Conservation (phyloP, 2,797 vertebrate species). For the Crypturellus tataupa region DNA sequence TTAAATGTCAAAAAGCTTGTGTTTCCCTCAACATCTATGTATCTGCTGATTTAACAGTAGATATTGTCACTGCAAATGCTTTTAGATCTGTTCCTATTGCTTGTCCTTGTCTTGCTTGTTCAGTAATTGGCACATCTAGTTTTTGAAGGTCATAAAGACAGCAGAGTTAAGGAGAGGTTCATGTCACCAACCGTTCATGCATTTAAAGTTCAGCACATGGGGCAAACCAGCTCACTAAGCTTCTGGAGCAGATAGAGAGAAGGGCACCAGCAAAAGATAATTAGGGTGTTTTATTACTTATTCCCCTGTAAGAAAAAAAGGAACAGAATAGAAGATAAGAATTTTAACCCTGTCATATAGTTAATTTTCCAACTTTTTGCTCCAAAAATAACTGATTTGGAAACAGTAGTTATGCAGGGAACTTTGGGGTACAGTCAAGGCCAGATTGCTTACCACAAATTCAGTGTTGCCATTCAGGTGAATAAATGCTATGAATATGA, state of each 20-base stretch:
- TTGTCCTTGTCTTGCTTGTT: slow-evolving; percentile 42
- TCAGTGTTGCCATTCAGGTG: neutral
- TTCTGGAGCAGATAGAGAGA: neutral
- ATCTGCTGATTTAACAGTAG: slow-evolving; percentile 50
- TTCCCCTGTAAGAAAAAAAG: neutral
- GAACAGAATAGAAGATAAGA: neutral
- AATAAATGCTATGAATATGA: too few relatives aligned
- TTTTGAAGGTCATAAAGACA: slow-evolving; percentile 27
- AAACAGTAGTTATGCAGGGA: neutral
- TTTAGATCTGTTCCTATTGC: neutral
- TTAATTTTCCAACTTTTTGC: neutral
- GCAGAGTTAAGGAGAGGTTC: neutral
- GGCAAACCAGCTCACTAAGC: neutral
- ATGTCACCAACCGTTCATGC: neutral
- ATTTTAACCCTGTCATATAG: neutral
- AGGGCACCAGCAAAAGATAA: neutral
- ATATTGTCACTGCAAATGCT: slow-evolving; percentile 13
- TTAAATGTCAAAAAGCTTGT: slow-evolving; percentile 44
- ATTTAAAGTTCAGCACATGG: neutral
- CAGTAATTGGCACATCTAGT: neutral
- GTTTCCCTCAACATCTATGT: slow-evolving; percentile 21
- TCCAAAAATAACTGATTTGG: neutral
- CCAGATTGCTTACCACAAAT: neutral
- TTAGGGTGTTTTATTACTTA: neutral
- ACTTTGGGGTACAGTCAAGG: neutral